phyloP scores from a whole-genome alignment of 2,797 vertebrate species.

The Gallinago nigripennis region DNA sequence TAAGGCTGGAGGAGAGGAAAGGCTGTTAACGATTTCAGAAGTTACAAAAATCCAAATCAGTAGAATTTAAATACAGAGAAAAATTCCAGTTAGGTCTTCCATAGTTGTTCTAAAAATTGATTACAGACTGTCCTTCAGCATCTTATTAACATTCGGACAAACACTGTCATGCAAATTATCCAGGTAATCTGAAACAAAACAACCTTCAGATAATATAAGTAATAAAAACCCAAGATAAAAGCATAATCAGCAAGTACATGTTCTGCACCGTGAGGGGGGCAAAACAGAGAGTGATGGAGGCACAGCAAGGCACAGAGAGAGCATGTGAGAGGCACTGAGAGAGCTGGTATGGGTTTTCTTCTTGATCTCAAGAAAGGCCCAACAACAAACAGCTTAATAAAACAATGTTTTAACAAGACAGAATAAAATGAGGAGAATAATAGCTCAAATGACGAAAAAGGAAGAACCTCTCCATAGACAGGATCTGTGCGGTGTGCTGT shows the following conservation, averaged over 20 bases:
- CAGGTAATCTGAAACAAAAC: background rate
- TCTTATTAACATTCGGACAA: background rate
- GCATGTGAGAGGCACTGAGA: background rate
- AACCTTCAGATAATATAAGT: background rate
- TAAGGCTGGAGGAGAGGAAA: background rate
- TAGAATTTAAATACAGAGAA: background rate
- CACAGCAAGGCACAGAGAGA: accelerated
- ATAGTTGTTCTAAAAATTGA: background rate
- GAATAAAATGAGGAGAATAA: background rate
- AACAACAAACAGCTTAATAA: background rate
- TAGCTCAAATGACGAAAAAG: background rate
- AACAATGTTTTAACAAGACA: background rate
- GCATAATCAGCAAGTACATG: background rate
- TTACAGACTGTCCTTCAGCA: background rate
- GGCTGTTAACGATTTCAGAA: background rate
- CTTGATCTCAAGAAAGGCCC: background rate
- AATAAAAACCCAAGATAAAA: background rate
- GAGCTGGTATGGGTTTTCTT: accelerated
- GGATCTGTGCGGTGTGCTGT: background rate
- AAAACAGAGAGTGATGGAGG: accelerated
- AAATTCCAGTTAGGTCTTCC: background rate
- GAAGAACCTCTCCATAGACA: background rate
- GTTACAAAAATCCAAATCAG: background rate
- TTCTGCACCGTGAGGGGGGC: background rate
- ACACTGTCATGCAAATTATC: background rate